Conservation (phyloP, 2,888 invertebrate species). For the Hyposoter dolosus region DNA sequence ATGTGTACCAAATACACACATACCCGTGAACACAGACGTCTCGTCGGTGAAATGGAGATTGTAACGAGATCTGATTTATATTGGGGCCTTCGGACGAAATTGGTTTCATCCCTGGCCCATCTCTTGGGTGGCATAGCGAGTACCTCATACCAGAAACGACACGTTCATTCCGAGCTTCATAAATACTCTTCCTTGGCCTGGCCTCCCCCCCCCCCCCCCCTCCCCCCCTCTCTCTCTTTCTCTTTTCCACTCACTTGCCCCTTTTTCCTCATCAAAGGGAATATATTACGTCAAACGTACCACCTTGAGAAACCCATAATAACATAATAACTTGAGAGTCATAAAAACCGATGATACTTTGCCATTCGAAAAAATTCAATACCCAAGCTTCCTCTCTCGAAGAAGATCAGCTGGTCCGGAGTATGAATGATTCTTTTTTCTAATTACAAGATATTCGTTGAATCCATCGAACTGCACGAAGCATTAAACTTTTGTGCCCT, state of each 20-base stretch:
- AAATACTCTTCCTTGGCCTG: conserved; percentile 71
- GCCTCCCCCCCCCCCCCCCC: background rate
- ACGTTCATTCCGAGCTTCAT: conserved; percentile 75
- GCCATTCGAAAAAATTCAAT: background rate
- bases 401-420: too few relatives aligned
- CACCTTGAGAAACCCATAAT: background rate
- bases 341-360: background rate
- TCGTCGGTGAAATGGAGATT: conserved; percentile 73
- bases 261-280: background rate
- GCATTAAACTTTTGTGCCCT: background rate
- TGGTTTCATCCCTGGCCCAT: conserved; percentile 81
- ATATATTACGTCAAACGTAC: background rate
- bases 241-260: background rate
- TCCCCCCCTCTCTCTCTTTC: conserved; percentile 27
- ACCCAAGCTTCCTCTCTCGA: background rate
- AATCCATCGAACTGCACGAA: background rate
- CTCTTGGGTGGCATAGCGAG: conserved; percentile 78
- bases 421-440: background rate
- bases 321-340: background rate
- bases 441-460: background rate
- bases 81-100: conserved; percentile 79
- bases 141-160: conserved; percentile 64
- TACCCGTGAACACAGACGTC: background rate
- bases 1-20: conserved; percentile 63
- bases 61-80: conserved; percentile 84